Conservation (phyloP, 2,797 vertebrate genomes). For the Coregonus suidteri region DNA sequence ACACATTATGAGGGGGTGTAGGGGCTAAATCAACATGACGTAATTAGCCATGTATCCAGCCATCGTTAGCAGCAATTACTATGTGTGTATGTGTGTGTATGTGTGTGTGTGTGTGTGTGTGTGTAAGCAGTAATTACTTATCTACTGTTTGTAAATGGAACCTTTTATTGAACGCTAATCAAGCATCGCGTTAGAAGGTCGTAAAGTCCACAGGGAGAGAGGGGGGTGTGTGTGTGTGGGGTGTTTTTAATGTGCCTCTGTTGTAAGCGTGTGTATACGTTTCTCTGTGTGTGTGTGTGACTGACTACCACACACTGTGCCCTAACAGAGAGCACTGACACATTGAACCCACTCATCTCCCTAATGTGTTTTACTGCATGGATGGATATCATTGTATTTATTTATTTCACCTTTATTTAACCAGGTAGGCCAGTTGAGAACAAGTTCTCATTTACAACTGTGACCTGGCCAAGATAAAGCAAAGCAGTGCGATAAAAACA, state of each 20-base stretch:
- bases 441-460: no score
- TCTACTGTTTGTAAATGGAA: constrained; percentile 69
- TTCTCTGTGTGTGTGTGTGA: constrained; percentile 29
- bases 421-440: no score
- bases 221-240: background rate
- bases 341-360: constrained; percentile 67
- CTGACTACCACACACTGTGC: background rate
- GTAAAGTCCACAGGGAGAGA: constrained; percentile 27
- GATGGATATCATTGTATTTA: no score
- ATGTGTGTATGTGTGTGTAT: background rate
- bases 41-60: background rate
- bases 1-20: constrained; percentile 64
- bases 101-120: background rate
- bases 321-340: constrained; percentile 47
- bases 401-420: no score
- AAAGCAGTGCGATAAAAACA: no score
- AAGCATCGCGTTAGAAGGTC: constrained; percentile 67
- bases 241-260: background rate
- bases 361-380: constrained; percentile 36
- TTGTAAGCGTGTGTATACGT: constrained; percentile 7
- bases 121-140: constrained; percentile 66
- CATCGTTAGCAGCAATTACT: background rate
- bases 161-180: constrained; percentile 70
- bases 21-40: constrained; percentile 30
- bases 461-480: no score